These are phyloP conservation scores for Paraescarpia echinospica DNA, from an alignment of 1,140 invertebrate genomes.

Conservation along the genomic window DNA sequence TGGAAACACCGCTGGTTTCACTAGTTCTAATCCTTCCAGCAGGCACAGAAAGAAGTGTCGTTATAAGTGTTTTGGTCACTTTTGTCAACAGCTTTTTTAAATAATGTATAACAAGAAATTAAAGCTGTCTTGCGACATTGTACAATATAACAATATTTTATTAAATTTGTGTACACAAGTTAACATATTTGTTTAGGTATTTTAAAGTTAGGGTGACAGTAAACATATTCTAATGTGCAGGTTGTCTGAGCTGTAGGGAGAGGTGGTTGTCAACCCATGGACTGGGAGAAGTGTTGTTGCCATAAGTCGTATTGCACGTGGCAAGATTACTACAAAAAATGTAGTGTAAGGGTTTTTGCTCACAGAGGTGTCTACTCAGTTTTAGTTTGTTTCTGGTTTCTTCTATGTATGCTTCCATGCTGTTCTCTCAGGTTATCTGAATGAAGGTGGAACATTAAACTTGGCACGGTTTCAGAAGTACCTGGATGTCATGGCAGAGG, in stretches of 20 bases:
- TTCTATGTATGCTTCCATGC: background rate
- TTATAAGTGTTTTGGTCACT: too few species aligned
- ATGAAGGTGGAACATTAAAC: constrained; percentile 84
- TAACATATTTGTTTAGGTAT: too few species aligned
- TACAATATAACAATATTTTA: too few species aligned
- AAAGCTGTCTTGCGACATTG: too few species aligned
- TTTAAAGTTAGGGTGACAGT: too few species aligned
- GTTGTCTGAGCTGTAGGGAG: too few species aligned
- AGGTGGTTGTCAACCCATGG: too few species aligned
- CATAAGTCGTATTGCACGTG: background rate
- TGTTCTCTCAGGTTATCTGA: constrained; percentile 78
- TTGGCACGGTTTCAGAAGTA: constrained; percentile 84
- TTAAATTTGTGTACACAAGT: too few species aligned
- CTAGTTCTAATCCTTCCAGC: background rate
- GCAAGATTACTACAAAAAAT: background rate
- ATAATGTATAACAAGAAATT: too few species aligned
- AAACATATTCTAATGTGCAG: too few species aligned
- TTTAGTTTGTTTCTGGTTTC: background rate
- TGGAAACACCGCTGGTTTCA: background rate
- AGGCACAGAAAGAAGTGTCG: too few species aligned
- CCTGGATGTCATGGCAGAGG: constrained; percentile 65
- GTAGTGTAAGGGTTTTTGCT: background rate
- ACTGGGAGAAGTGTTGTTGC: background rate
- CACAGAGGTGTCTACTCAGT: background rate
- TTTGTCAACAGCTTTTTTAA: too few species aligned